Base-by-base conservation (phyloP, 2,888 invertebrate species). In the Alloplasta piceator region DNA sequence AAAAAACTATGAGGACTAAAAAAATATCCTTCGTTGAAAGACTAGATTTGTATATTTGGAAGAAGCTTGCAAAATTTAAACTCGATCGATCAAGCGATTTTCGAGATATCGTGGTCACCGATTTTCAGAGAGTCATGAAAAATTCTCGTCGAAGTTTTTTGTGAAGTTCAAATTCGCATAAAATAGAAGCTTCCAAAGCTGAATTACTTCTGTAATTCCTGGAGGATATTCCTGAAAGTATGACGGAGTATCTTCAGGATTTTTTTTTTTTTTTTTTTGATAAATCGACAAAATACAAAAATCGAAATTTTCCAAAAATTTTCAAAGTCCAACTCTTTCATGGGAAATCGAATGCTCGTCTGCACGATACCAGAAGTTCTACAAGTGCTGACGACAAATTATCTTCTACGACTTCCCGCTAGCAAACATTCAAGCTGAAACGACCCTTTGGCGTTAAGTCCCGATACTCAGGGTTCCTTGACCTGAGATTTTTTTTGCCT, bases 361-460 rank as follows among this genome's bases (percentile, higher is more conserved):
- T 50, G 58, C 43, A 46, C 78, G 72, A 48, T 72, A 78, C 41
- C 55, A 71, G 90, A 90, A 90, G 90, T 87, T 82, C 85, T 78
- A 89, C 84, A 90, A 90, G 89, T 90, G 90, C 89, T 83, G 85
- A 82, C 56, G 26, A 26, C 26, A 26, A 26, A 26, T 26, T 76
- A 68, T 63, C 41, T 89, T 88, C 83, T 89, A 89, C 82, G 89
- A 90, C 88, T 90, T 90, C 90, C 74, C 83, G 56, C 43, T 83
- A 41, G 72, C 63, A 76, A 72, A 80, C 72, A 72, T 41, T 63
- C 50, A 64, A 50, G 39, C 74, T 78, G 74, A 43, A 43, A 75
- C 4, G 1, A 43, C 43, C 43, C 61, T 50, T 71, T 9, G 52
- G 10, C 26, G 41, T 38, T 63, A 26, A 41, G 41, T 72, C 61